Percentiles rank a stretch among this genome's conserved stretches.
Evolutionary conservation across 1,140 invertebrate genomes (phyloP).

Genomic region (Calephelis nemesis): DNA sequence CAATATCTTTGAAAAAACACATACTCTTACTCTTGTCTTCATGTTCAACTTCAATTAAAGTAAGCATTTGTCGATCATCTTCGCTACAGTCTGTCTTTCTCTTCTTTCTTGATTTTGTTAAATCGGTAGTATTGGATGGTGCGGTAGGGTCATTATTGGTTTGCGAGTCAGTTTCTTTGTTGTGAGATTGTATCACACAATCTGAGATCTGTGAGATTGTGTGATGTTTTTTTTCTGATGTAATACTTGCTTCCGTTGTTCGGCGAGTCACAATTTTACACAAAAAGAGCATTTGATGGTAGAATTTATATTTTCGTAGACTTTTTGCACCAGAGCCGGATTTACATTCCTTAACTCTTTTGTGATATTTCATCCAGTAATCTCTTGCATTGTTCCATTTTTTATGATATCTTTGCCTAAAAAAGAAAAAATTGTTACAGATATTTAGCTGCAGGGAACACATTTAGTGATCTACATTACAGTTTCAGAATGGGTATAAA

Average conservation of each 20-base stretch:
- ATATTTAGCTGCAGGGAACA: constrained; percentile 43
- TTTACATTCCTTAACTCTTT: constrained; percentile 34
- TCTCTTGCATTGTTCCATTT: constrained; percentile 40
- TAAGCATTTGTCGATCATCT: constrained; percentile 39
- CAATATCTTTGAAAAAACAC: constrained; percentile 46
- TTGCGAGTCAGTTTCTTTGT: constrained; percentile 37
- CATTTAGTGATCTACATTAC: constrained; percentile 44
- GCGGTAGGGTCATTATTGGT: constrained; percentile 34
- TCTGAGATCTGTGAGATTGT: constrained; percentile 40
- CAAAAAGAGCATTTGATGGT: constrained; percentile 36
- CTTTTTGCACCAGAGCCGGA: constrained; percentile 39
- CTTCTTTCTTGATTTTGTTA: constrained; percentile 35
- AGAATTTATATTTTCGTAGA: constrained; percentile 41
- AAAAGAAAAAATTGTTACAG: constrained; percentile 34
- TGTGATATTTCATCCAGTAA: constrained; percentile 35
- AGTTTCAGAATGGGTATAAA: constrained; percentile 35
- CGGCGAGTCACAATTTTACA: constrained; percentile 31
- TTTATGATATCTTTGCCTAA: constrained; percentile 35
- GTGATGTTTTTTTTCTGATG: constrained; percentile 28
- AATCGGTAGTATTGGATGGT: constrained; percentile 33
- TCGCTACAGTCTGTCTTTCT: constrained; percentile 36
- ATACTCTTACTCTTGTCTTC: constrained; percentile 44
- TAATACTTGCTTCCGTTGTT: constrained; percentile 27
- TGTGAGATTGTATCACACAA: constrained; percentile 40
- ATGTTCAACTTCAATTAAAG: constrained; percentile 42